phyloP scores from a whole-genome alignment of 2,888 invertebrate genomes.

The Drosophila macrospina region DNA sequence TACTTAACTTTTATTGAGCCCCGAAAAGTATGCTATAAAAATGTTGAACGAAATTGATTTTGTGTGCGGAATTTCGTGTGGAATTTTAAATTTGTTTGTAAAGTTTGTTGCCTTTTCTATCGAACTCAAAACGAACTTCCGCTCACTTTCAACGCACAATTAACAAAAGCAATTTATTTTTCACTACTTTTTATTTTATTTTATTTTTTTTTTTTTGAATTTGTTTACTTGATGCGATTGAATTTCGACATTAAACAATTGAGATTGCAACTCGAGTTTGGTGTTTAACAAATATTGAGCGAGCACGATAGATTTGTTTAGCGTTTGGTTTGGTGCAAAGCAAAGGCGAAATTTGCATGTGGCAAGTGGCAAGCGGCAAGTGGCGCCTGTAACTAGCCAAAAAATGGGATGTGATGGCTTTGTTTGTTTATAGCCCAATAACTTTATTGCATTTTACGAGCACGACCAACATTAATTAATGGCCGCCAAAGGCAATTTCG shows the following conservation, averaged over 20 bases:
- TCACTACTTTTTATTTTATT: background rate
- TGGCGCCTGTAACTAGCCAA: slow-evolving; percentile 8
- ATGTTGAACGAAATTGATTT: background rate
- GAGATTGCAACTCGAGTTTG: background rate
- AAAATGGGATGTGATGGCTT: slow-evolving; percentile 9
- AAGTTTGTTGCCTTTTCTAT: background rate
- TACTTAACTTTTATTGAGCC: background rate
- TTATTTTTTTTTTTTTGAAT: no score
- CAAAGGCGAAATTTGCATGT: slow-evolving; percentile 22
- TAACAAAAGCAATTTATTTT: background rate
- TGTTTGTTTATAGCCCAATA: slow-evolving; percentile 52
- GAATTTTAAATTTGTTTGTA: background rate
- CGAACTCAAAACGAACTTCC: background rate
- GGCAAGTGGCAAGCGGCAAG: slow-evolving; percentile 10
- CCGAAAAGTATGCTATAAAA: slow-evolving; percentile 1
- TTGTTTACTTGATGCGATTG: background rate
- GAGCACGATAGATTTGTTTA: background rate
- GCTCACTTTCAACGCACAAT: background rate
- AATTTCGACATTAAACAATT: background rate
- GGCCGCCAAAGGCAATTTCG: slow-evolving; percentile 39
- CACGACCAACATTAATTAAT: slow-evolving; percentile 49
- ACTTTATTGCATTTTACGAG: slow-evolving; percentile 56
- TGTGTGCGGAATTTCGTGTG: background rate
- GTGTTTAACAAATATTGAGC: background rate
- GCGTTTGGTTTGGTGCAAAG: background rate